Evolutionary conservation across 23 tunicate genomes (phyloP).

Genomic region (Ascidia mentula): DNA sequence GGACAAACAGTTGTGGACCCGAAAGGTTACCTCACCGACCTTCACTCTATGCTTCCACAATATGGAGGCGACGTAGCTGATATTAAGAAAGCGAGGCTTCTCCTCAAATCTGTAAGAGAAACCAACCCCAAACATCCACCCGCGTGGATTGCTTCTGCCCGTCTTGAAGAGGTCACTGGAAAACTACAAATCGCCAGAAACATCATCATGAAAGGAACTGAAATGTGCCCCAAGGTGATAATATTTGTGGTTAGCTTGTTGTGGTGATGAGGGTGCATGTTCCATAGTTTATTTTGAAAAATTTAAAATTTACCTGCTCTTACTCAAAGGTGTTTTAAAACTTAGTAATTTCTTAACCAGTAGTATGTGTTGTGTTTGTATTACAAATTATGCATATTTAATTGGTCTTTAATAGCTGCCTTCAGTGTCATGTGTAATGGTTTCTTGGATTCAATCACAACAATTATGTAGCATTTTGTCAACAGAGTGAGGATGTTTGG

Average conservation of each 20-base stretch:
- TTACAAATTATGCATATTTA: too few relatives aligned
- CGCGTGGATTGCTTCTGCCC: slow-evolving; percentile 99
- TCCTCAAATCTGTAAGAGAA: slow-evolving; percentile 95
- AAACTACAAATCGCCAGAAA: slow-evolving; percentile 74
- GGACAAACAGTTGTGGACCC: slow-evolving; percentile 99
- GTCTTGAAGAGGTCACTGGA: slow-evolving; percentile 98
- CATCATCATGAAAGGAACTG: slow-evolving; percentile 99
- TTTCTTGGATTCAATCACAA: too few relatives aligned
- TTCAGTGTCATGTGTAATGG: too few relatives aligned
- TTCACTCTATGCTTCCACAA: slow-evolving; percentile 97
- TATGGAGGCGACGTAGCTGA: slow-evolving; percentile 97
- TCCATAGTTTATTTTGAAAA: not conserved
- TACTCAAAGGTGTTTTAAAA: not conserved
- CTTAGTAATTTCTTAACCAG: not conserved
- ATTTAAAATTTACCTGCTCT: not conserved
- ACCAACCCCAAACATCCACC: slow-evolving; percentile 99
- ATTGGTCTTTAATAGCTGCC: too few relatives aligned
- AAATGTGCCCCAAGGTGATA: slow-evolving; percentile 98
- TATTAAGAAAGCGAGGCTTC: slow-evolving; percentile 89
- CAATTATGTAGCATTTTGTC: too few relatives aligned
- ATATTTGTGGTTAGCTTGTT: not conserved
- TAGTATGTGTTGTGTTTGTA: not conserved
- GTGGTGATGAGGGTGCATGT: not conserved
- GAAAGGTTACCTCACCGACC: slow-evolving; percentile 94
- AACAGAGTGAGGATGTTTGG: slow-evolving; percentile 95